phyloP scores from a whole-genome alignment of 2,797 vertebrate species.

The Arnoldichthys spilopterus region DNA sequence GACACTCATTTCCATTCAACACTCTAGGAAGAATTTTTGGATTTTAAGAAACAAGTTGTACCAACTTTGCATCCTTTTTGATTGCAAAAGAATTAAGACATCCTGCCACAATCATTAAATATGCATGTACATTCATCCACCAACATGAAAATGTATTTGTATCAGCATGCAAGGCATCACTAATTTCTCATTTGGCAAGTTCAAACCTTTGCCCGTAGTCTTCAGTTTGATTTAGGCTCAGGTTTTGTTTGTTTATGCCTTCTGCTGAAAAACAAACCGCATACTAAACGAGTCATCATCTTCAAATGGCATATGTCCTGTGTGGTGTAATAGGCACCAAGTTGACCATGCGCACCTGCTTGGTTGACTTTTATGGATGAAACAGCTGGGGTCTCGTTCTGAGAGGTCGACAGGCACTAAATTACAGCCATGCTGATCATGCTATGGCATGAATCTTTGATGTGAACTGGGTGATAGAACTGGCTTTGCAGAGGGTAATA shows the following conservation, averaged over 20 bases:
- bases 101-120: conserved; percentile 55
- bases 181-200: background rate
- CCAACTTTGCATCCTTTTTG: conserved; percentile 1
- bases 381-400: conserved; percentile 55
- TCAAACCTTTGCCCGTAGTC: conserved; percentile 1
- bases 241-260: conserved; percentile 20
- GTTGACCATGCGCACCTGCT: conserved; percentile 56
- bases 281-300: conserved; percentile 32
- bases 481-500: background rate
- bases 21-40: background rate
- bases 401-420: conserved; percentile 51
- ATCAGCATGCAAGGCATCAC: conserved; percentile 39
- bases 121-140: conserved; percentile 51
- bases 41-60: background rate
- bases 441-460: conserved; percentile 55
- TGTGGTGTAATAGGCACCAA: background rate
- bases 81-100: conserved; percentile 16
- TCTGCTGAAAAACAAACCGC: conserved; percentile 34
- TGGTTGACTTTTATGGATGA: conserved; percentile 55
- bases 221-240: conserved; percentile 17
- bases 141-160: conserved; percentile 52
- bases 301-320: conserved; percentile 20
- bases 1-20: conserved; percentile 4
- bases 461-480: too few relatives aligned
- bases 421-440: conserved; percentile 50